Evolutionary conservation across 1,140 invertebrate species (phyloP).

Genomic region (Drosophila sucinea): DNA sequence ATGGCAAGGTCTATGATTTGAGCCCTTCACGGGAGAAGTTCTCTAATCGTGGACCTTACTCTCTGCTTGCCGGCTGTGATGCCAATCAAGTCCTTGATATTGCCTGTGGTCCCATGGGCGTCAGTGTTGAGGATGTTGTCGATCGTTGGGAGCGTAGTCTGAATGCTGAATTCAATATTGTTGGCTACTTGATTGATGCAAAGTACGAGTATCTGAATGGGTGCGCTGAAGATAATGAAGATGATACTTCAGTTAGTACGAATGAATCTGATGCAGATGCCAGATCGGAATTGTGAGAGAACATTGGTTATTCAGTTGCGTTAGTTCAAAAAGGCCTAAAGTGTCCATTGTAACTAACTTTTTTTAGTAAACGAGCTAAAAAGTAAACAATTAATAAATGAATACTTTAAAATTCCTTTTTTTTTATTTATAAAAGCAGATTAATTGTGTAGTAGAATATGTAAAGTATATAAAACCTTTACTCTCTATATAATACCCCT

Average conservation of each 20-base stretch:
- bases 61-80: slow-evolving; percentile 52
- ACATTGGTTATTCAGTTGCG: background rate
- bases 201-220: background rate
- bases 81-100: slow-evolving; percentile 56
- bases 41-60: slow-evolving; percentile 29
- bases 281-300: background rate
- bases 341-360: background rate
- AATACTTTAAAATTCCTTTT: background rate
- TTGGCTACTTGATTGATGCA: slow-evolving; percentile 53
- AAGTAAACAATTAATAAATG: background rate
- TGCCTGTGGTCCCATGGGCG: slow-evolving; percentile 39
- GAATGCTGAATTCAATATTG: slow-evolving; percentile 53
- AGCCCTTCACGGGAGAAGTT: slow-evolving; percentile 40
- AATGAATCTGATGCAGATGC: no score
- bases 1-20: slow-evolving; percentile 63
- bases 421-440: no score
- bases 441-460: no score
- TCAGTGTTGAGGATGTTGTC: slow-evolving; percentile 25
- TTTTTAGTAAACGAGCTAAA: background rate
- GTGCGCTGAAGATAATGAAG: background rate
- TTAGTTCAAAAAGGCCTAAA: background rate
- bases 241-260: background rate
- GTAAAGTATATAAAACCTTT: no score
- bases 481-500: no score
- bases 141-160: slow-evolving; percentile 49